These are phyloP conservation scores for Anarrhichthys ocellatus DNA, from an alignment of 2,113 vertebrate genomes.

Conservation along the genomic window DNA sequence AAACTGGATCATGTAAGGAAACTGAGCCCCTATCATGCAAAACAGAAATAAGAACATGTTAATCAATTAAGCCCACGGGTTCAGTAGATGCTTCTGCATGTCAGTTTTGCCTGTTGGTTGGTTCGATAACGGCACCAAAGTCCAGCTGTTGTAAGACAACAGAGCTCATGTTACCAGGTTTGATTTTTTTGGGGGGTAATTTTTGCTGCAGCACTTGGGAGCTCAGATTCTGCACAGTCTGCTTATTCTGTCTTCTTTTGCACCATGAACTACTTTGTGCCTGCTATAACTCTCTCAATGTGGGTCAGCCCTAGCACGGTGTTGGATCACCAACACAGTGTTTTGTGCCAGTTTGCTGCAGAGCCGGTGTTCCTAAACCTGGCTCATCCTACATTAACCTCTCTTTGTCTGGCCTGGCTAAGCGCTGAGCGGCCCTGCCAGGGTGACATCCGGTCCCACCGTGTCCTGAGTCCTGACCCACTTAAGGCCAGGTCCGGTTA, in stretches of 20 bases:
- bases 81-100: neutral
- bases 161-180: neutral
- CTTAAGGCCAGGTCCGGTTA: constrained; percentile 48
- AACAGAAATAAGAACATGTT: constrained; percentile 18
- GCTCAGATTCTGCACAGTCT: neutral
- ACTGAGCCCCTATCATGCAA: neutral
- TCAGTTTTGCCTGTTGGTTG: neutral
- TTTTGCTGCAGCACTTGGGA: neutral
- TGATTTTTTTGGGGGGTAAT: neutral
- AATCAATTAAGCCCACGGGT: neutral
- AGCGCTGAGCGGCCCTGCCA: neutral
- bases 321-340: constrained; percentile 6
- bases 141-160: neutral
- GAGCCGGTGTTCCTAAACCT: constrained; percentile 52
- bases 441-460: constrained; percentile 31
- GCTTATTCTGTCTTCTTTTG: constrained; percentile 1
- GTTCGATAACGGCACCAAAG: neutral
- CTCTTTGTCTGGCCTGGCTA: constrained; percentile 24
- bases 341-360: constrained; percentile 5
- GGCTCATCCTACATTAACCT: constrained; percentile 46
- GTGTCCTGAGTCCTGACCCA: constrained; percentile 76
- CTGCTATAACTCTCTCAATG: neutral
- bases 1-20: neutral
- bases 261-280: constrained; percentile 14
- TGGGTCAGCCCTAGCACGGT: constrained; percentile 23